Conservation (phyloP, 2,113 vertebrate species). For the Psittacula cyanocephala region DNA sequence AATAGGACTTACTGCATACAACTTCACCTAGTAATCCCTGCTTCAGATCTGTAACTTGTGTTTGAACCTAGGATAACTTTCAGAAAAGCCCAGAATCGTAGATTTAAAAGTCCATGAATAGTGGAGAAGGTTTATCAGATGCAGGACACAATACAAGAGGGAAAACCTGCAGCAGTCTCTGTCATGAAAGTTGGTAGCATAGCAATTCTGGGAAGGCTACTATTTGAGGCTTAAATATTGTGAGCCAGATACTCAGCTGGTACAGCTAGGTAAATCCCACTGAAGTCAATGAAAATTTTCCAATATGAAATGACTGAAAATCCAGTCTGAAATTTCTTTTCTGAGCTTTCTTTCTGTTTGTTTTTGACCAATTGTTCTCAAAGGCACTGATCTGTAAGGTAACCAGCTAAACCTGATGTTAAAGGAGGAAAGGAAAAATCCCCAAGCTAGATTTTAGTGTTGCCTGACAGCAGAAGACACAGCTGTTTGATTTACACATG, state of each 20-base stretch:
- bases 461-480: background rate
- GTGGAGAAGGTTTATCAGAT: background rate
- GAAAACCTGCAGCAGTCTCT: background rate
- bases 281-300: background rate
- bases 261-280: background rate
- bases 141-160: background rate
- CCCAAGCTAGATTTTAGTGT: background rate
- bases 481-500: background rate
- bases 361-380: background rate
- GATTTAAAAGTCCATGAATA: background rate
- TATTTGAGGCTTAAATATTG: background rate
- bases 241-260: background rate
- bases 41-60: background rate
- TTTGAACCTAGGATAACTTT: background rate
- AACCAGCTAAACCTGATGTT: background rate
- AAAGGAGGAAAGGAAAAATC: background rate
- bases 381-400: background rate
- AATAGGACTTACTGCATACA: background rate
- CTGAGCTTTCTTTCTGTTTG: background rate
- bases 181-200: background rate
- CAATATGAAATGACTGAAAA: background rate
- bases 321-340: background rate
- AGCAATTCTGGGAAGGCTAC: background rate
- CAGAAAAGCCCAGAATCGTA: background rate
- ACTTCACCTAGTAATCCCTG: background rate